These are phyloP conservation scores for Drosophila nikananu DNA, from an alignment of 1,140 invertebrate genomes.

Conservation along the genomic window DNA sequence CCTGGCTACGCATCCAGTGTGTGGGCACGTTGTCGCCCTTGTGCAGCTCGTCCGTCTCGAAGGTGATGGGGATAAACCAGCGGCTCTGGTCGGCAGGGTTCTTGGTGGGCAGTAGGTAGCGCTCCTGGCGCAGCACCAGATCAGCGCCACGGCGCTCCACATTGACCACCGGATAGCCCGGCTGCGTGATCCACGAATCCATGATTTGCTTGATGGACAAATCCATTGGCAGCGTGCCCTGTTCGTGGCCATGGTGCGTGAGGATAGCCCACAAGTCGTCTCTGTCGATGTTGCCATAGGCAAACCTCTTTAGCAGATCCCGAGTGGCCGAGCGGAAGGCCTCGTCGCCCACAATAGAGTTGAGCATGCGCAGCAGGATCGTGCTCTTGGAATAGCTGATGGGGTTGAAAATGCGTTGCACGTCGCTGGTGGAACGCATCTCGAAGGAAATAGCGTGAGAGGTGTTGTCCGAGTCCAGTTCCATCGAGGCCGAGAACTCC, in stretches of 20 bases:
- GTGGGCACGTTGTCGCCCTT: conserved; percentile 71
- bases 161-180: conserved; percentile 93
- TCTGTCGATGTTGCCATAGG: conserved; percentile 89
- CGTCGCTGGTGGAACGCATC: conserved; percentile 91
- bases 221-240: conserved; percentile 85
- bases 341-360: conserved; percentile 89
- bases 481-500: conserved; percentile 90
- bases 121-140: conserved; percentile 69
- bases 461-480: conserved; percentile 89
- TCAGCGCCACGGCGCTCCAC: conserved; percentile 84
- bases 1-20: conserved; percentile 71
- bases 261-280: conserved; percentile 90
- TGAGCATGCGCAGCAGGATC: conserved; percentile 93
- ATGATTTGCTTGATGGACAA: conserved; percentile 89
- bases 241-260: conserved; percentile 86
- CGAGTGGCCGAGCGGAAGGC: conserved; percentile 89
- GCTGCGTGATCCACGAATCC: conserved; percentile 93
- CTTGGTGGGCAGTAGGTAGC: conserved; percentile 67
- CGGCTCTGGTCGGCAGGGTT: conserved; percentile 59
- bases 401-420: conserved; percentile 92
- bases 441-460: conserved; percentile 90
- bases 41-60: conserved; percentile 82
- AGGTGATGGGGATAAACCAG: conserved; percentile 88
- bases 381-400: conserved; percentile 95
- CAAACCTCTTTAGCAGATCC: conserved; percentile 87